Percentiles rank a stretch among this genome's conserved stretches.
Evolutionary conservation across 1,140 invertebrate species (phyloP).

Genomic region (Ips typographus): DNA sequence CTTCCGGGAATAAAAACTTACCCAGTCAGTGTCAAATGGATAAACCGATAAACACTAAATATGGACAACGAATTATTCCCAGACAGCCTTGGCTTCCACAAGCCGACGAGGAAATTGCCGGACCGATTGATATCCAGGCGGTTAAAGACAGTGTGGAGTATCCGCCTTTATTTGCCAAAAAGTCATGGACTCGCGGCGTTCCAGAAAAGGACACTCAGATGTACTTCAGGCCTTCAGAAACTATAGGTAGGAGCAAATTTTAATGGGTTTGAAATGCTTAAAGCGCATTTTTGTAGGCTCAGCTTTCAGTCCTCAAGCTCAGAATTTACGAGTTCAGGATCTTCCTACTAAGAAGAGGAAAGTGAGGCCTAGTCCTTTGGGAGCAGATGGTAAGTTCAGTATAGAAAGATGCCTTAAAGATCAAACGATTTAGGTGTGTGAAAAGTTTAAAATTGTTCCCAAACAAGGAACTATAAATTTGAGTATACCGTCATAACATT

Average conservation of each 20-base stretch:
- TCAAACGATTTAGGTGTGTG: neutral
- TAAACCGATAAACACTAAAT: constrained; percentile 26
- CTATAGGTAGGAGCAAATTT: constrained; percentile 55
- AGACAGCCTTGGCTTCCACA: constrained; percentile 50
- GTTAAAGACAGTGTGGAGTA: constrained; percentile 52
- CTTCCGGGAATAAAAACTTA: too few relatives aligned
- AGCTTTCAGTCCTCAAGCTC: constrained; percentile 58
- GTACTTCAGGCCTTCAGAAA: constrained; percentile 64
- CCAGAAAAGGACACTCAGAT: constrained; percentile 59
- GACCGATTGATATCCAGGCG: constrained; percentile 45
- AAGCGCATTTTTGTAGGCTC: constrained; percentile 41
- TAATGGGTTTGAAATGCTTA: neutral
- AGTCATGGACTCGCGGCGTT: constrained; percentile 60
- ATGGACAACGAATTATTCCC: constrained; percentile 38
- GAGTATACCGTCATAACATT: too few relatives aligned
- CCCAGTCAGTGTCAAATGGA: neutral
- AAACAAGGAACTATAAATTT: too few relatives aligned
- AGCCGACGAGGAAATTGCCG: constrained; percentile 47
- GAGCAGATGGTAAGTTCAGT: constrained; percentile 44
- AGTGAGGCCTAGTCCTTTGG: constrained; percentile 41
- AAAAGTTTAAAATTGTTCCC: neutral
- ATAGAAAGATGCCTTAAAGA: constrained; percentile 2
- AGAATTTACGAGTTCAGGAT: constrained; percentile 56
- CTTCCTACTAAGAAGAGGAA: constrained; percentile 53
- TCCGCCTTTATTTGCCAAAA: constrained; percentile 57